Conservation (phyloP, 2,113 vertebrate species). For the Bungarus multicinctus region DNA sequence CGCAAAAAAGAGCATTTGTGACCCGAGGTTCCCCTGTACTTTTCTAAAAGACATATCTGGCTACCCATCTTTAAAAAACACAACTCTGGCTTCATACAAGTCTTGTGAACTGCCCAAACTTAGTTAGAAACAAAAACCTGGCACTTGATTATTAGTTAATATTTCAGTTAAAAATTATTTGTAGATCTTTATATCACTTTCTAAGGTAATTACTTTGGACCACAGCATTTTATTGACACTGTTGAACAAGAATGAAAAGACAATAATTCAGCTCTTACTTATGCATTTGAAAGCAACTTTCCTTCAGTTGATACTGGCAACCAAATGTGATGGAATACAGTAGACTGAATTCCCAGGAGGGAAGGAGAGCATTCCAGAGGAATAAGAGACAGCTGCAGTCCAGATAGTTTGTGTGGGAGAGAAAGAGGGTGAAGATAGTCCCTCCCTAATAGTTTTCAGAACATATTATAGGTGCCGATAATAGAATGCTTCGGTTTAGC, state of each 20-base stretch:
- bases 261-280: background rate
- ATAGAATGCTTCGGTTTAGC: background rate
- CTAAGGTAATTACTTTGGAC: background rate
- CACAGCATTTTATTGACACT: background rate
- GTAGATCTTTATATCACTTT: background rate
- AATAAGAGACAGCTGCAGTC: background rate
- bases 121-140: background rate
- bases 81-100: background rate
- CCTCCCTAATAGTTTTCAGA: background rate
- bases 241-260: background rate
- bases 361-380: background rate
- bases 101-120: background rate
- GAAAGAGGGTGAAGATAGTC: background rate
- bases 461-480: background rate
- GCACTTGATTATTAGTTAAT: background rate
- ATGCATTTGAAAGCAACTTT: background rate
- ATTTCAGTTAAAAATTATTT: background rate
- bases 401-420: background rate
- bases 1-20: too few relatives aligned
- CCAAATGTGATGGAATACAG: background rate
- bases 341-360: background rate
- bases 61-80: background rate
- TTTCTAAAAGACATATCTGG: background rate
- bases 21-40: background rate
- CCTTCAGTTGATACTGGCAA: background rate